Evolutionary conservation across 2,888 invertebrate genomes (phyloP).

Genomic region (Orthosia cruda): DNA sequence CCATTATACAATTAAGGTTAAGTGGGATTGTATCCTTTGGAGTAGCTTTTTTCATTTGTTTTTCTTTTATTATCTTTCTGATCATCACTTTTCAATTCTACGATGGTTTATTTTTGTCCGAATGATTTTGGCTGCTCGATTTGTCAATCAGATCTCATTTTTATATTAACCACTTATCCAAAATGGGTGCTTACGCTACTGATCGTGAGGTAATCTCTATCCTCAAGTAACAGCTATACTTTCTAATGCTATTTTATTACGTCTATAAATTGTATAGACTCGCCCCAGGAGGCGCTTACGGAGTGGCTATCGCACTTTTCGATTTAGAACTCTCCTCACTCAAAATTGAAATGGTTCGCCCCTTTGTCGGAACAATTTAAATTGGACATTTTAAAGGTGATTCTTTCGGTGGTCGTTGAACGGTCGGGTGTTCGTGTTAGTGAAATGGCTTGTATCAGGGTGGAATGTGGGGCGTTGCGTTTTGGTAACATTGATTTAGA

Average conservation of each 20-base stretch:
- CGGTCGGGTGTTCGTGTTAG: constrained; percentile 61
- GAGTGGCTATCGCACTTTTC: constrained; percentile 88
- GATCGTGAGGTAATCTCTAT: constrained; percentile 67
- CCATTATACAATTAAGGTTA: constrained; percentile 71
- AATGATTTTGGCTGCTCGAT: background rate
- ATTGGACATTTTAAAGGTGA: constrained; percentile 86
- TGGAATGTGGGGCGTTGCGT: constrained; percentile 35
- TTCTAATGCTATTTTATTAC: constrained; percentile 88
- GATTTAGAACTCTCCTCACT: constrained; percentile 86
- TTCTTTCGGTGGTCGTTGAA: constrained; percentile 75
- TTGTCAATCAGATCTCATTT: constrained; percentile 23
- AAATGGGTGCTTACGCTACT: constrained; percentile 64
- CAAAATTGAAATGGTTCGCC: constrained; percentile 88
- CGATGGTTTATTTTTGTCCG: background rate
- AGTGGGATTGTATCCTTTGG: constrained; percentile 65
- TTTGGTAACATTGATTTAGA: constrained; percentile 42
- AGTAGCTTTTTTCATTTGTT: constrained; percentile 52
- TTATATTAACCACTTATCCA: constrained; percentile 59
- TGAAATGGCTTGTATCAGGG: constrained; percentile 54
- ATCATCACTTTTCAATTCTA: constrained; percentile 4
- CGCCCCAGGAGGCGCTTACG: constrained; percentile 88
- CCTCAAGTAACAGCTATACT: constrained; percentile 72
- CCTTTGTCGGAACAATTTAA: constrained; percentile 87
- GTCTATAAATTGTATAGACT: constrained; percentile 88
- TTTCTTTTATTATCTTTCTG: constrained; percentile 37